Percentiles rank a stretch among this genome's conserved stretches.
Conservation (phyloP, 2,888 invertebrate species). For the Catonia carolina region DNA sequence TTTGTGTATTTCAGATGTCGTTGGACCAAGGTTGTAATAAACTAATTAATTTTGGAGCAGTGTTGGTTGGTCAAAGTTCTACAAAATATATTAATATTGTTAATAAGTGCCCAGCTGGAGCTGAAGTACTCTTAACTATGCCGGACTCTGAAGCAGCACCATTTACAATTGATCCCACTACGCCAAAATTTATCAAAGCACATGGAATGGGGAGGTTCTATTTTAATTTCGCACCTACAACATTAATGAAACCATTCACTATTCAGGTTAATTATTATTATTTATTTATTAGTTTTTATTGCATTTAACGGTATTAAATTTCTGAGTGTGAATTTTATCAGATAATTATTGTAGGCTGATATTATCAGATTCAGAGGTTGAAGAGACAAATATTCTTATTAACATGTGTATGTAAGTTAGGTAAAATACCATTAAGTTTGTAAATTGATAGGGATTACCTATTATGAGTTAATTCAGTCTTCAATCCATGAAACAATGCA, state of each 20-base stretch:
- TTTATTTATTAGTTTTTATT: too few species aligned
- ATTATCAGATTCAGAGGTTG: too few species aligned
- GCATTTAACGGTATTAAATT: too few species aligned
- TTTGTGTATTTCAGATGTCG: too few species aligned
- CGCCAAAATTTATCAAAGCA: background rate
- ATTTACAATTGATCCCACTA: background rate
- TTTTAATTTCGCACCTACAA: constrained; percentile 1
- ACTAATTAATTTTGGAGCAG: background rate
- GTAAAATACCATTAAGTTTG: too few species aligned
- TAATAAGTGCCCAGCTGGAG: background rate
- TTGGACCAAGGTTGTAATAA: background rate
- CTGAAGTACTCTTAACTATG: background rate
- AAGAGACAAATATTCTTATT: too few species aligned
- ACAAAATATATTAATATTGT: background rate
- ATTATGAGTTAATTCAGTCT: too few species aligned
- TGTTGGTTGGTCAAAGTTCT: background rate
- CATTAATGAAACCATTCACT: background rate
- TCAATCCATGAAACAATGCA: too few species aligned
- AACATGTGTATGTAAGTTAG: too few species aligned
- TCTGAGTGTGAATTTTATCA: too few species aligned
- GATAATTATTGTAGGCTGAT: too few species aligned
- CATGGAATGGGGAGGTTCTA: background rate
- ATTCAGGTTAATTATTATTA: background rate
- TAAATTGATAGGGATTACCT: too few species aligned
- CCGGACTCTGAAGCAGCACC: background rate